Evolutionary conservation across 30 jellyfish, hydroid and myxozoan genomes (phyloP), one percentile per base, ranked within the genome.

Genomic region (Hydractinia echinata): DNA sequence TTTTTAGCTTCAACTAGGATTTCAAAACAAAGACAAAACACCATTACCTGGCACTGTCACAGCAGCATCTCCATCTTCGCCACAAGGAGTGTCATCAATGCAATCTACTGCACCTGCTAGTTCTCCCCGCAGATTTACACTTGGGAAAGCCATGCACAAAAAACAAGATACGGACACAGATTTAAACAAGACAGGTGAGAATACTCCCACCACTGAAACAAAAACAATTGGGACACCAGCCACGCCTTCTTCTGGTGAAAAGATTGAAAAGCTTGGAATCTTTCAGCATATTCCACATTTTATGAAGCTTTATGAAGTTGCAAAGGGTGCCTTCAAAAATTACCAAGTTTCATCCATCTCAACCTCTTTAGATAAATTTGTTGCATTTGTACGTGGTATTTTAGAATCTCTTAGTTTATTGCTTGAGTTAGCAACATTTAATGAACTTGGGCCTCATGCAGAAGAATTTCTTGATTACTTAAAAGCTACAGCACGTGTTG

Each of bases 391-490:
- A 4, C 93, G 88, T 30, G 96, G 98, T 11, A 89, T 92, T 10
- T 68, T 92, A 71, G 96, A 92, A 54, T 78, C 96, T 50, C 86
- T 92, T 80, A 62, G 91, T 79, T 55, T 87, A 88, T 90, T 88
- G 52, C 80, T 92, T 77, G 98, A 92, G 72, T 74, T 92, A 72
- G 89, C 98, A 16, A 83, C 98, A 48, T 92, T 92, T 78, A 84
- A 80, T 55, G 98, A 92, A 81, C 84, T 92, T 70, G 95, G 93
- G n/a, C 79, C 80, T 51, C 52, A 87, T n/a, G 96, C 94, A 1
- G 98, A 92, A 81, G 98, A 92, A 76, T 77, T 92, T 53, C 85
- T 92, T 44, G 98, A 92, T 44, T 92, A 92, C 77, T 55, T 92
- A 72, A 81, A 82, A 88, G 91, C 98, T 10, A 82, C 94, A 67